These are phyloP conservation scores for Pluvialis apricaria DNA, from an alignment of 2,113 vertebrate species.

Conservation along the genomic window DNA sequence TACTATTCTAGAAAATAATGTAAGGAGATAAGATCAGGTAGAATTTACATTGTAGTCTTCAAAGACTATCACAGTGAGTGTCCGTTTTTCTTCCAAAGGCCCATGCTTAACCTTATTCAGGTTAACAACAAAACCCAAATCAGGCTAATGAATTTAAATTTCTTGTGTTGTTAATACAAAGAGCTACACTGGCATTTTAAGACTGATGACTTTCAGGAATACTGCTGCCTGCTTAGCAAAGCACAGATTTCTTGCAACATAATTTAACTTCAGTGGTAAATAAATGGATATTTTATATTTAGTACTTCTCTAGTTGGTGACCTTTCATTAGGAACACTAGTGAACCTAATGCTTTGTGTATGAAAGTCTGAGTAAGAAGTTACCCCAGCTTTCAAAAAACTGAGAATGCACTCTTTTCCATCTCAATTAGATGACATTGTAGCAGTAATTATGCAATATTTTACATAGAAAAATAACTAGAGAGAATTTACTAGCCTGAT, in stretches of 20 bases:
- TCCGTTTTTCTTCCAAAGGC: neutral
- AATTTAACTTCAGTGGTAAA: neutral
- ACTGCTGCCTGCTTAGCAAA: neutral
- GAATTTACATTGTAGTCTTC: neutral
- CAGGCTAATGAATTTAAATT: neutral
- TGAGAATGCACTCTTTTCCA: neutral
- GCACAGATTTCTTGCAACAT: neutral
- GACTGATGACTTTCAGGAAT: neutral
- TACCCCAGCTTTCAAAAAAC: fast-evolving
- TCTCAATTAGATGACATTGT: neutral
- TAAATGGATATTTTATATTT: neutral
- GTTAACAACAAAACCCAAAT: neutral
- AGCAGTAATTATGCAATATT: neutral
- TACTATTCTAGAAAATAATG: neutral
- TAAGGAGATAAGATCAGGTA: neutral
- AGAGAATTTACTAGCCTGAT: neutral
- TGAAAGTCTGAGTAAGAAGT: neutral
- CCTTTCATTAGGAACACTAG: neutral
- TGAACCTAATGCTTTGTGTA: neutral
- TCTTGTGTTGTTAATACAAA: neutral
- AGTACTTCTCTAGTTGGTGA: neutral
- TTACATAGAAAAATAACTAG: neutral
- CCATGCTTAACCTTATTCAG: neutral
- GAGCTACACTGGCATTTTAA: neutral
- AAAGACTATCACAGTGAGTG: neutral